Conservation (phyloP, 2,113 vertebrate species). For the Rhegmatorhina hoffmannsi region DNA sequence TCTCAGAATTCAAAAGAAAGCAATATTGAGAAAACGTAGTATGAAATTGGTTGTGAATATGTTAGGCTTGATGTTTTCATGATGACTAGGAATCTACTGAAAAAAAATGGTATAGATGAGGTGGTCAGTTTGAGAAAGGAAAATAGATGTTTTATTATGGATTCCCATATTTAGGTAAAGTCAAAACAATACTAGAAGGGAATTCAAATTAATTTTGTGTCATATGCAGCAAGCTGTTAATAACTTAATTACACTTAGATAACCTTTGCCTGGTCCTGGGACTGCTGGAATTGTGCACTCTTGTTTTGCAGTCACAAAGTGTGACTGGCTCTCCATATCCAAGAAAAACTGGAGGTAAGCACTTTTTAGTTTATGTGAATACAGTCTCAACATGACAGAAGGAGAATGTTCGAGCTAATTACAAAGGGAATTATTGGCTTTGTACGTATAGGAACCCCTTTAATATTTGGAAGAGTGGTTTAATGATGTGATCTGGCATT, state of each 20-base stretch:
- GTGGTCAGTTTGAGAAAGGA: neutral
- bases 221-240: neutral
- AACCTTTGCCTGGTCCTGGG: neutral
- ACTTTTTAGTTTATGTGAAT: slow-evolving; percentile 13
- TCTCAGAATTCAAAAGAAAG: slow-evolving; percentile 18
- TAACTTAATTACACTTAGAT: neutral
- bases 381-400: neutral
- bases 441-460: slow-evolving; percentile 33
- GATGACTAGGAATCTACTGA: neutral
- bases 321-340: neutral
- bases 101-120: neutral
- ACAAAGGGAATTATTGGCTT: slow-evolving; percentile 8
- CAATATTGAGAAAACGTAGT: neutral
- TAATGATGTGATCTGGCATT: slow-evolving; percentile 56
- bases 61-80: neutral
- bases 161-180: neutral
- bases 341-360: neutral
- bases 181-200: neutral
- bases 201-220: neutral
- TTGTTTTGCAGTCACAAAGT: neutral
- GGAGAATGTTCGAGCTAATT: slow-evolving; percentile 44
- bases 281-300: neutral
- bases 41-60: neutral
- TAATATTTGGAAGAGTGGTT: slow-evolving; percentile 47
- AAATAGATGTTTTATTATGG: neutral